Evolutionary conservation across 2,888 invertebrate genomes (phyloP).

Genomic region (Gastrophysa polygoni): DNA sequence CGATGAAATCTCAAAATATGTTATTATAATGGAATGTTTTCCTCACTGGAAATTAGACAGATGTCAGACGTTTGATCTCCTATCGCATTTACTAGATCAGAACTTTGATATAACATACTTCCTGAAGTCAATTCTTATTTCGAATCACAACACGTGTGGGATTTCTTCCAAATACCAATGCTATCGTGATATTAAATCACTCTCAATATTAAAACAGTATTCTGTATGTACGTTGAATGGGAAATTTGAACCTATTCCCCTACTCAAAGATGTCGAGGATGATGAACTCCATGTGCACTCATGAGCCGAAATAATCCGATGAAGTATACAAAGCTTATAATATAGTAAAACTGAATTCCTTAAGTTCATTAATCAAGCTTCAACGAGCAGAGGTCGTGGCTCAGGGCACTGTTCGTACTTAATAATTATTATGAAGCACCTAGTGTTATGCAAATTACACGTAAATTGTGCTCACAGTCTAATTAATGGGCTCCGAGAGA

Average conservation of each 20-base stretch:
- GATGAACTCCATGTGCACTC: constrained; percentile 39
- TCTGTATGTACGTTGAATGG: too few species aligned
- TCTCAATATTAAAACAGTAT: too few species aligned
- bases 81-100: too few species aligned
- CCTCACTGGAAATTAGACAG: too few species aligned
- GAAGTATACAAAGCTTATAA: constrained; percentile 47
- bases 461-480: constrained; percentile 21
- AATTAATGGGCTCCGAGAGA: constrained; percentile 19
- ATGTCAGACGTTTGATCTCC: too few species aligned
- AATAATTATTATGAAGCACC: constrained; percentile 37
- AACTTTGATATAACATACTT: too few species aligned
- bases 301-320: constrained; percentile 45
- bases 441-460: constrained; percentile 37
- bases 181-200: too few species aligned
- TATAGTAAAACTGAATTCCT: constrained; percentile 47
- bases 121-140: too few species aligned
- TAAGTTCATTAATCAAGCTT: constrained; percentile 47
- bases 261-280: constrained; percentile 37
- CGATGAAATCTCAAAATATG: too few species aligned
- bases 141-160: too few species aligned
- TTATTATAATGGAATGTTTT: too few species aligned
- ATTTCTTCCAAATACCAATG: too few species aligned
- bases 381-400: constrained; percentile 43
- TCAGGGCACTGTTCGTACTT: constrained; percentile 38
- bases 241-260: background rate